phyloP scores from a whole-genome alignment of 35 echinoderm and acorn worm species.

The Lytechinus pictus region DNA sequence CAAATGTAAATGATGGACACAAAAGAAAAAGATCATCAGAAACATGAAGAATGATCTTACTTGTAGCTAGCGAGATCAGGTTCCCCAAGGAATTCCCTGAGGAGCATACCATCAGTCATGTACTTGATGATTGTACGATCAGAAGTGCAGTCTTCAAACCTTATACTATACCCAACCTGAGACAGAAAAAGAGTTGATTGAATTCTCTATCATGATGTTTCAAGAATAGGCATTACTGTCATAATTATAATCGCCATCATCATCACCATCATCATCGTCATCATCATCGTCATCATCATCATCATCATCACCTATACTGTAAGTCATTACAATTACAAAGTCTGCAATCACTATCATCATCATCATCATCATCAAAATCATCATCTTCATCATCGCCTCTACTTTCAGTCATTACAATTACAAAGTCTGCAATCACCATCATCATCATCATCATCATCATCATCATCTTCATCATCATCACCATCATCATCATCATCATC shows the following conservation, averaged over 20 bases:
- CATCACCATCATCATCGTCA: neutral
- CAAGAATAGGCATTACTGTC: no score
- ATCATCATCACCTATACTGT: neutral
- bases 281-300: neutral
- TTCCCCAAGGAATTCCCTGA: conserved; percentile 90
- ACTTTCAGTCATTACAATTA: no score
- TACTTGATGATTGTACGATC: conserved; percentile 90
- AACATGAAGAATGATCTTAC: conserved; percentile 54
- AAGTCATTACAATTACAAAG: neutral
- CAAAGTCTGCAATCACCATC: no score
- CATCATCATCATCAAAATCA: neutral
- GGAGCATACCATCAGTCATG: conserved; percentile 96
- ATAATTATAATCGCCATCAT: no score
- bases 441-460: no score
- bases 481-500: no score
- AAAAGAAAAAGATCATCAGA: neutral
- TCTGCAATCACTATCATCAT: neutral
- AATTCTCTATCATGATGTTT: no score
- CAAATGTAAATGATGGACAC: no score
- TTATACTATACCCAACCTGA: conserved; percentile 96
- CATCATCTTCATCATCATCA: no score
- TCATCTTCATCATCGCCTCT: no score
- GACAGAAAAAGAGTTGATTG: neutral
- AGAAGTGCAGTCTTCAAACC: conserved; percentile 97
- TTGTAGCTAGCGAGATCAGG: conserved; percentile 90